Evolutionary conservation across 2,797 vertebrate genomes (phyloP).

Genomic region (Cyclopterus lumpus): DNA sequence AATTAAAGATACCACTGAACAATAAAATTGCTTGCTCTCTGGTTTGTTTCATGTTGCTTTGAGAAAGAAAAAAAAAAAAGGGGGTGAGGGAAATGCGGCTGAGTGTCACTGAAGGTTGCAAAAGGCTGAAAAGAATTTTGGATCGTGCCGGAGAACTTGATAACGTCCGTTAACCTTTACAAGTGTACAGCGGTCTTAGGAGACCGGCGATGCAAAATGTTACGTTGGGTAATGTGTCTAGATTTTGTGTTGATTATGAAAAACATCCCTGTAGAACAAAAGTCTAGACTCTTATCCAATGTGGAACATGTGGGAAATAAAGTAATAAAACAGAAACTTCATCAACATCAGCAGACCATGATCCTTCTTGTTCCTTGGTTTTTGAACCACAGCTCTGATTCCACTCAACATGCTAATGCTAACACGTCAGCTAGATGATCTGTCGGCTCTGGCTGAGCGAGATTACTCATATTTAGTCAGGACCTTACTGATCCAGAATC

Average conservation of each 20-base stretch:
- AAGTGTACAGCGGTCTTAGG: conserved; percentile 14
- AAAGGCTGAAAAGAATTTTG: conserved; percentile 55
- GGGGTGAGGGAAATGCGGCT: conserved; percentile 56
- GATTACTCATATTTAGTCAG: conserved; percentile 22
- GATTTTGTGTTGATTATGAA: background rate
- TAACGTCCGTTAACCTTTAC: conserved; percentile 39
- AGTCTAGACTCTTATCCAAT: background rate
- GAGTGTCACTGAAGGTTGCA: conserved; percentile 61
- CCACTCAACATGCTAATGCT: conserved; percentile 11
- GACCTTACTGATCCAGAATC: conserved; percentile 8
- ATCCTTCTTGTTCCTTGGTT: conserved; percentile 2
- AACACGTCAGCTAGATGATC: conserved; percentile 5
- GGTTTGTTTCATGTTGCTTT: conserved; percentile 85
- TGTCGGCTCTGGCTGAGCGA: background rate
- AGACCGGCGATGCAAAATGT: background rate
- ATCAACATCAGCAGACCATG: background rate
- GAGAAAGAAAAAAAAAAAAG: conserved; percentile 49
- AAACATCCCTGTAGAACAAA: background rate
- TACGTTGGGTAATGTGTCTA: conserved; percentile 3
- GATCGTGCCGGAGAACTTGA: conserved; percentile 28
- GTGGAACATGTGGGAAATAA: background rate
- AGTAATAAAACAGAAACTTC: background rate
- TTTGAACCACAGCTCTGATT: background rate
- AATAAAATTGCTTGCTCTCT: conserved; percentile 89
- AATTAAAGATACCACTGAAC: conserved; percentile 90